Base-by-base conservation (phyloP, 1,140 invertebrate species). In the Laupala kohalensis region DNA sequence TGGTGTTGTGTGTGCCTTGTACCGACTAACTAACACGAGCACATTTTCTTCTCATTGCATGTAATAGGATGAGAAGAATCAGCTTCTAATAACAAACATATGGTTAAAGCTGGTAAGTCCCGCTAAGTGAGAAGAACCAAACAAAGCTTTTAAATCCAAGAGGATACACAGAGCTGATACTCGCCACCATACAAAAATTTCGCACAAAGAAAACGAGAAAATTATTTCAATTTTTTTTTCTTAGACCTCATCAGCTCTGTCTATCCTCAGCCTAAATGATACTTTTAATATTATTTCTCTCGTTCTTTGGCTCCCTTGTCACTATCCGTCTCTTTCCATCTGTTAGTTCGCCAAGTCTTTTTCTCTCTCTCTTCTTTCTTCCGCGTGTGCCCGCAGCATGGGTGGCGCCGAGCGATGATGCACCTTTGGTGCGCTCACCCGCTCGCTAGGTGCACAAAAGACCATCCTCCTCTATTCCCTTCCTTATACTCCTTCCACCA, bases 1-100 rank as follows among this genome's bases (percentile, higher is more conserved):
- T 70, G 69, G 69, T 70, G 27, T 71, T 72, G 67, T 72, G 71
- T 72, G 23, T 72, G 71, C 71, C 28, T 72, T 71, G 70, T 70
- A 70, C 71, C 26, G 30, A 25, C 65, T 67, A 66, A 73, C 72
- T 73, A 73, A 73, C 72, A 73, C 30, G 71, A 73, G 69, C 72
- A 72, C 71, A 64, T 76, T 78, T 79, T 80, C 77, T 81, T 85
- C 85, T 78, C 84, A 75, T 78, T 77, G 75, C 76, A 76, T 79
- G 76, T 76, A 74, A 74, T 78, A 94, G 92, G 92, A 94, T 84
- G 92, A 94, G 84, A 94, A 94, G 85, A 94, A 94, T 86, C 92
- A 94, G 86, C 87, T 94, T 83, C 89, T 94, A 81, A 93, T 93
- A 81, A 93, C 92, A 78, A 94, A 93, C 85, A 92, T 93, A 85